Conservation (phyloP, 2,888 invertebrate species). For the Cataglyphis cursor region DNA sequence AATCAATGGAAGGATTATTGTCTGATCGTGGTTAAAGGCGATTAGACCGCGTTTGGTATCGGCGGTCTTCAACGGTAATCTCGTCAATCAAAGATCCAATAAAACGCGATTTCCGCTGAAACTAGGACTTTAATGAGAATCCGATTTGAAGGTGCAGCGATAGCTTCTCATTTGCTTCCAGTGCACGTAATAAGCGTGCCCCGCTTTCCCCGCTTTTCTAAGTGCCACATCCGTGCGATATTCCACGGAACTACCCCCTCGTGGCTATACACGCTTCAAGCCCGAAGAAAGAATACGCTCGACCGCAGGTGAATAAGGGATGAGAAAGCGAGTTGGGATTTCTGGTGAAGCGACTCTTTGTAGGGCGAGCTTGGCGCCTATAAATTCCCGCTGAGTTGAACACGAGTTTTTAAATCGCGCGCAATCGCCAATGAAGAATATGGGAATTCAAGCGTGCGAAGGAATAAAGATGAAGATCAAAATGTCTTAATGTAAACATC, state of each 20-base stretch:
- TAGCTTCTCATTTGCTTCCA: conserved; percentile 60
- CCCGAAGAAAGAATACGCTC: conserved; percentile 57
- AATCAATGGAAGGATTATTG: not conserved
- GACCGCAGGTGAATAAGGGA: conserved; percentile 74
- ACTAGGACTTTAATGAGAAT: conserved; percentile 57
- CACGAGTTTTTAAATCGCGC: conserved; percentile 33
- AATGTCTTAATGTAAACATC: not conserved
- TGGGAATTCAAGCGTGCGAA: not conserved
- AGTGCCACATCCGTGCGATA: conserved; percentile 57
- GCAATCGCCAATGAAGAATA: not conserved
- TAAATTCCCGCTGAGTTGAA: conserved; percentile 57
- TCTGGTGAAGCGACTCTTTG: conserved; percentile 51
- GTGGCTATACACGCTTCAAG: conserved; percentile 44
- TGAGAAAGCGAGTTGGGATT: conserved; percentile 65
- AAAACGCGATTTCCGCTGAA: conserved; percentile 54
- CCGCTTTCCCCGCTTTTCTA: conserved; percentile 44
- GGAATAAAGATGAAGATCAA: not conserved
- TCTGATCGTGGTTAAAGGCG: conserved; percentile 34
- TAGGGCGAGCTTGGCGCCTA: conserved; percentile 31
- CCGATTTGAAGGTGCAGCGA: conserved; percentile 55
- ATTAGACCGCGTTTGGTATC: conserved; percentile 49
- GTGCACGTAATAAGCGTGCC: conserved; percentile 73
- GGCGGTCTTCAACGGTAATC: conserved; percentile 42
- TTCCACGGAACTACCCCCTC: conserved; percentile 47
- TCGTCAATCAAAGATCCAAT: conserved; percentile 58